Evolutionary conservation across 92 coral and sea anemone species (phyloP).

Genomic region (Galaxea fascicularis): DNA sequence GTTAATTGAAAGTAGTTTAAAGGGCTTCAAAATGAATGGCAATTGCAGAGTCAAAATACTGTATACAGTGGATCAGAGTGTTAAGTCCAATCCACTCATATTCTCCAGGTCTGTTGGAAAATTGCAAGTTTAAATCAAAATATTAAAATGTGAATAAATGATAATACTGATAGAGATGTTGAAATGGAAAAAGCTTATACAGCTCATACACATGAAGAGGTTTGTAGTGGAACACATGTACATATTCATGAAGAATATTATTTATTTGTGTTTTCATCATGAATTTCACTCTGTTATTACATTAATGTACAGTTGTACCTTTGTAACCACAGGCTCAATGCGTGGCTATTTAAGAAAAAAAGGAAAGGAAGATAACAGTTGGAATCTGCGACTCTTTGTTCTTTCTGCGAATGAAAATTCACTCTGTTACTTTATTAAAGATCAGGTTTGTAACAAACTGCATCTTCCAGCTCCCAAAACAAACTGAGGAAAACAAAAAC

Average conservation of each 20-base stretch:
- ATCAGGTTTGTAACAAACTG: conserved; percentile 42
- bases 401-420: conserved; percentile 74
- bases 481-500: too few relatives aligned
- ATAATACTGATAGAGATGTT: too few relatives aligned
- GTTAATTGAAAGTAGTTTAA: too few relatives aligned
- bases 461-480: too few relatives aligned
- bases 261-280: background rate
- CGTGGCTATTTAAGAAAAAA: conserved; percentile 85
- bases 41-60: background rate
- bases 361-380: conserved; percentile 78
- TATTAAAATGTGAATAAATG: too few relatives aligned
- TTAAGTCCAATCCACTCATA: too few relatives aligned
- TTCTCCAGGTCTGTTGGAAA: background rate
- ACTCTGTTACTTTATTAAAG: conserved; percentile 79
- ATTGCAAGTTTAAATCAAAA: background rate
- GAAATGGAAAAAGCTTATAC: too few relatives aligned
- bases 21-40: too few relatives aligned
- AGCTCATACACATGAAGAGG: too few relatives aligned
- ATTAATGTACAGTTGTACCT: background rate
- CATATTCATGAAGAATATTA: background rate
- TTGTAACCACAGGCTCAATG: conserved; percentile 50
- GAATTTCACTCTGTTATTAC: background rate
- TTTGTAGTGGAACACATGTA: too few relatives aligned
- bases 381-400: conserved; percentile 87
- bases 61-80: too few relatives aligned